Evolutionary conservation across 2,888 invertebrate genomes (phyloP).

Genomic region (Nycteola revayana): DNA sequence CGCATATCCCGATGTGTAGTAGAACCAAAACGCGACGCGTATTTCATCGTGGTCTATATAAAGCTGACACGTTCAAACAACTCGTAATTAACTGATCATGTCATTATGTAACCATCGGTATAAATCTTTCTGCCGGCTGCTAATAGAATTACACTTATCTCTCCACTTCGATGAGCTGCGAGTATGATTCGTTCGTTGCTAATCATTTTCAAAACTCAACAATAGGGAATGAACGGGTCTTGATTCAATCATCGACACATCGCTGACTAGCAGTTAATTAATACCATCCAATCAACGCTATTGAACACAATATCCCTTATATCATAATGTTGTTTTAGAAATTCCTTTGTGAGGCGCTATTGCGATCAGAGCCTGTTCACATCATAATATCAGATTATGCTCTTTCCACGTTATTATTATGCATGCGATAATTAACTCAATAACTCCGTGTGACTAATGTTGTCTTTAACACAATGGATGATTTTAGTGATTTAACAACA

Average conservation of each 20-base stretch:
- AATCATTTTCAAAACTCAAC: constrained; percentile 21
- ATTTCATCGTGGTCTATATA: constrained; percentile 35
- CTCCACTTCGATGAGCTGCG: no score
- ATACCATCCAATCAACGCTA: constrained; percentile 33
- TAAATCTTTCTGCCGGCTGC: no score
- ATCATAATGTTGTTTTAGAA: constrained; percentile 8
- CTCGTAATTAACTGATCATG: constrained; percentile 38
- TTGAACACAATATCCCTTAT: constrained; percentile 9
- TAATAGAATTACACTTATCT: no score
- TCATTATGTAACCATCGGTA: background rate
- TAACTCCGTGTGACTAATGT: constrained; percentile 45
- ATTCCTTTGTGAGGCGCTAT: background rate
- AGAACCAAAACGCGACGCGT: constrained; percentile 27
- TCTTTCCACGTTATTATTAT: background rate
- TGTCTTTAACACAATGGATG: constrained; percentile 42
- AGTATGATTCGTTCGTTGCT: no score
- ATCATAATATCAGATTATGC: no score
- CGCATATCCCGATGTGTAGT: background rate
- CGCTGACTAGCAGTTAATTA: constrained; percentile 28
- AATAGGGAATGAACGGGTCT: constrained; percentile 14
- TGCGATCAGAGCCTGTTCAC: no score
- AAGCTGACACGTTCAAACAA: constrained; percentile 35
- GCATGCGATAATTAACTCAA: constrained; percentile 21
- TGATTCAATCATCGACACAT: constrained; percentile 16
- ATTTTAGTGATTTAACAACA: constrained; percentile 42